Conservation (phyloP, 2,797 vertebrate species). For the Chaenodraco wilsoni region DNA sequence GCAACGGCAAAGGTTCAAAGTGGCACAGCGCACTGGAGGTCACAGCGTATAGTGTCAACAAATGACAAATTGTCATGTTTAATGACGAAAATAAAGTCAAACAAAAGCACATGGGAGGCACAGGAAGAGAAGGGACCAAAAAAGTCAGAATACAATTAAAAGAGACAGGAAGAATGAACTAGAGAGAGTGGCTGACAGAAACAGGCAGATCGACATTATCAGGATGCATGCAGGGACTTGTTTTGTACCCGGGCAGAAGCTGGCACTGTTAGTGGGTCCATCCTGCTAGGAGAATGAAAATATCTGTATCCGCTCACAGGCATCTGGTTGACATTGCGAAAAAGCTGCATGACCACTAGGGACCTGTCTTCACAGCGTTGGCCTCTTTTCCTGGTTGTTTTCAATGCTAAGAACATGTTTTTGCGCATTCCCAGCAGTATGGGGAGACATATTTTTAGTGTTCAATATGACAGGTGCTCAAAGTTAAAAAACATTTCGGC, state of each 20-base stretch:
- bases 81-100: constrained; percentile 61
- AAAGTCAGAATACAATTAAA: constrained; percentile 12
- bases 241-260: constrained; percentile 51
- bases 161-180: constrained; percentile 15
- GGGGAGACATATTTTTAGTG: constrained; percentile 39
- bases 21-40: constrained; percentile 43
- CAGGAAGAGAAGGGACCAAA: not conserved
- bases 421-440: constrained; percentile 49
- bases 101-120: constrained; percentile 36
- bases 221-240: constrained; percentile 51
- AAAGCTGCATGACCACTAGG: constrained; percentile 61
- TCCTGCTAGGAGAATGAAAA: constrained; percentile 62
- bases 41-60: constrained; percentile 55
- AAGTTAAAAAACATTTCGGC: constrained; percentile 50
- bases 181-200: constrained; percentile 18
- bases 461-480: constrained; percentile 45
- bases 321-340: constrained; percentile 71
- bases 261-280: constrained; percentile 48
- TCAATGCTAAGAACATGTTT: constrained; percentile 57
- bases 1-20: constrained; percentile 48
- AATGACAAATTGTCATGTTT: constrained; percentile 53
- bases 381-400: constrained; percentile 60
- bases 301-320: constrained; percentile 67
- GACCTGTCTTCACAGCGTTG: constrained; percentile 58
- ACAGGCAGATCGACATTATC: constrained; percentile 33